phyloP scores from a whole-genome alignment of 2,888 invertebrate species.

The Penaeus monodon region DNA sequence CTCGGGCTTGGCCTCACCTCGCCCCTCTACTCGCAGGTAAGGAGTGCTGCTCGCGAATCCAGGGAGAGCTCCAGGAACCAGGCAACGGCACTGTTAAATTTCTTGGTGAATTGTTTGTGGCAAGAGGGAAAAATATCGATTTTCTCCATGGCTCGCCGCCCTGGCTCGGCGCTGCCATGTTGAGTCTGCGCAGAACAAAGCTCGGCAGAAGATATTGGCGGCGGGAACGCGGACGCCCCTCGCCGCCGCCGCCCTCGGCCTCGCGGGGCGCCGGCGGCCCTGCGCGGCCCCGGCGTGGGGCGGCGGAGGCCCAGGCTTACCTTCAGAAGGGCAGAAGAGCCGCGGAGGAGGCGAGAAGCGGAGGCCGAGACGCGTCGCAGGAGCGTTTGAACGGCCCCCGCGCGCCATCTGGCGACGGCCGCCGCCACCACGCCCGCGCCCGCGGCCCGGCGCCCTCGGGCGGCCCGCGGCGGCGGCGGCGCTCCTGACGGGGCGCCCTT shows the following conservation, averaged over 20 bases:
- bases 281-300: background rate
- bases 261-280: conserved; percentile 1
- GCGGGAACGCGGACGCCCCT: conserved; percentile 35
- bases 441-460: too few species aligned
- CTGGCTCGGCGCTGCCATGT: conserved; percentile 73
- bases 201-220: conserved; percentile 67
- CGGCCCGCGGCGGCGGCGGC: too few species aligned
- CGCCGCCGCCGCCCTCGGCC: background rate
- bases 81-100: conserved; percentile 54
- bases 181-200: conserved; percentile 76
- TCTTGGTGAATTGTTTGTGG: conserved; percentile 62
- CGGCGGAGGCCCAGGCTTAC: background rate
- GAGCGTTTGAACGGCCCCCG: conserved; percentile 40
- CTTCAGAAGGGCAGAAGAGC: conserved; percentile 19
- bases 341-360: conserved; percentile 12
- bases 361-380: conserved; percentile 43
- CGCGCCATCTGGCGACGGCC: conserved; percentile 44
- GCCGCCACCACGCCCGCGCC: background rate
- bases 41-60: conserved; percentile 21
- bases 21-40: conserved; percentile 25
- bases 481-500: too few species aligned
- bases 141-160: conserved; percentile 63
- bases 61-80: conserved; percentile 35
- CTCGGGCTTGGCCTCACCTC: conserved; percentile 45
- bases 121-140: conserved; percentile 65